A percentile compares a stretch with the other conserved stretches of the same genome.
phyloP scores from a whole-genome alignment of 2,888 invertebrate species.

The Agrenia bidenticulata region DNA sequence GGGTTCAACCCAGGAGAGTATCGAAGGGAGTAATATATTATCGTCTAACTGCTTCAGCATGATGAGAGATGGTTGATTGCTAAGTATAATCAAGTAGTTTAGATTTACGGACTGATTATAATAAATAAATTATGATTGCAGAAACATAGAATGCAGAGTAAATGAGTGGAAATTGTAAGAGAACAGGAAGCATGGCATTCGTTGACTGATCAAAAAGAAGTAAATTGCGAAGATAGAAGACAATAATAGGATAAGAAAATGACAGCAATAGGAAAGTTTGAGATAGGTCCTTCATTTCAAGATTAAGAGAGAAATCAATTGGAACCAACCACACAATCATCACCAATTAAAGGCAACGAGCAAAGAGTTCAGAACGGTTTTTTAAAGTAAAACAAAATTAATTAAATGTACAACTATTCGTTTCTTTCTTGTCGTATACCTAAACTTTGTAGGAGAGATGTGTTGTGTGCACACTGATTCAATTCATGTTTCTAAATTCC shows the following conservation, averaged over 20 bases:
- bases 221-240: constrained; percentile 45
- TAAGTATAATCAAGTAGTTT: background rate
- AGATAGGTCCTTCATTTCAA: constrained; percentile 58
- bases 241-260: constrained; percentile 52
- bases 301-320: constrained; percentile 41
- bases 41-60: too few relatives aligned
- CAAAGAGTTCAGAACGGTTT: constrained; percentile 21
- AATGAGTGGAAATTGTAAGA: constrained; percentile 5
- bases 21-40: too few relatives aligned
- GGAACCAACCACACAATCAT: constrained; percentile 41
- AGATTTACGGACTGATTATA: background rate
- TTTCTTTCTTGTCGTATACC: too few relatives aligned
- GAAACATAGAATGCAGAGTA: background rate
- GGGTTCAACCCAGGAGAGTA: too few relatives aligned
- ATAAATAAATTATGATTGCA: background rate
- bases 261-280: constrained; percentile 58
- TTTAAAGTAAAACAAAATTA: too few relatives aligned
- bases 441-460: too few relatives aligned
- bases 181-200: constrained; percentile 26
- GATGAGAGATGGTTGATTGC: too few relatives aligned
- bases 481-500: too few relatives aligned
- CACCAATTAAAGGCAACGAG: constrained; percentile 40
- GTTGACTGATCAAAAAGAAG: constrained; percentile 17
- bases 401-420: too few relatives aligned
- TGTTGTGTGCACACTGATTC: too few relatives aligned